Evolutionary conservation across 2,113 vertebrate genomes (phyloP), one percentile per base, ranked within the genome.

Genomic region (Urocynchramus pylzowi): DNA sequence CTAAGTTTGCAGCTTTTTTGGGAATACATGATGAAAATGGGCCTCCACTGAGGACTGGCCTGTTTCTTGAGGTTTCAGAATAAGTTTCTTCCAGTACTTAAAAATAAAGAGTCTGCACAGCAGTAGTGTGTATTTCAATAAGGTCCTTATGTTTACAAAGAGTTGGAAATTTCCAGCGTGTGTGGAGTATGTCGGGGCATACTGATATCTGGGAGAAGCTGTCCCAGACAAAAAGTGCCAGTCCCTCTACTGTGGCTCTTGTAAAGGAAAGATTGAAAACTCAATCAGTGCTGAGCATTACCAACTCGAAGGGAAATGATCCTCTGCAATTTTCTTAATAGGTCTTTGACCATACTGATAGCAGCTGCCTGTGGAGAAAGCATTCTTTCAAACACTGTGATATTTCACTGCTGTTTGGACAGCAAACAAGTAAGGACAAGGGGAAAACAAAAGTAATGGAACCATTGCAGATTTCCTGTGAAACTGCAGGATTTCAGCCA

Each of bases 271-370:
- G 63, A 41, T 11, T 90, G 92, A 77, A 77, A 94, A 86, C 44
- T 77, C 70, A 49, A 3, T 63, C 75, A 44, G 5, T 63, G 71
- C 63, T 94, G 71, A 63, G 47, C 54, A 13, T 52, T 31, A 64
- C 27, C 60, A 76, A 26, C 88, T 78, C 33, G 71, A 68, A 92
- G 92, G 83, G 71, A 92, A 87, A 52, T 53, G 64, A 68, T 86
- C 73, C 41, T 75, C 73, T 64, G 88, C 86, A 87, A 79, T 96
- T 94, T 94, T 95, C 79, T 87, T 90, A 84, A 73, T 82, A 60
- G 76, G 23, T 65, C 86, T 93, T 93, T 96, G 83, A 96, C 92
- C 83, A 64, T 53, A 16, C 76, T 54, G 79, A 59, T 84, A 93
- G 74, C 79, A 78, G 39, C 90, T 71, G 80, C 73, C 73, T 50